These are phyloP conservation scores for Aricia agestis DNA, from an alignment of 1,140 invertebrate genomes.

Conservation along the genomic window DNA sequence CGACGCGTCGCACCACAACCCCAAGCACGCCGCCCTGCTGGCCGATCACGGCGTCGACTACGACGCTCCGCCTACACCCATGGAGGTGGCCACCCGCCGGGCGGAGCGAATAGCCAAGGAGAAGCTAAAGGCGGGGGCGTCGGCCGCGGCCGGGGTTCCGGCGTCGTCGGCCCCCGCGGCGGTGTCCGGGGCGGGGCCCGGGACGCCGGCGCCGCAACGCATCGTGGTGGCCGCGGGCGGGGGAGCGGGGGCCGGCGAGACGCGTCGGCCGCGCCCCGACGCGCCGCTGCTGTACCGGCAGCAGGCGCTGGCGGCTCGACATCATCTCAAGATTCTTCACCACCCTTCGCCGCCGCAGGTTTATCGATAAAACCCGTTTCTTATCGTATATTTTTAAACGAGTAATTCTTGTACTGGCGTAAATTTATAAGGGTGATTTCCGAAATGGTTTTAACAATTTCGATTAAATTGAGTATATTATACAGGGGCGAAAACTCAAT, in stretches of 20 bases:
- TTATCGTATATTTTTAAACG: neutral
- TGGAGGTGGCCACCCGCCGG: constrained; percentile 88
- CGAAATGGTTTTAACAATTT: too few relatives aligned
- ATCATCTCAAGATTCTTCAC: constrained; percentile 58
- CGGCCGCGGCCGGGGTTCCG: constrained; percentile 35
- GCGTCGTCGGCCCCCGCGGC: constrained; percentile 19
- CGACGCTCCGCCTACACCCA: constrained; percentile 89
- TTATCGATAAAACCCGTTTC: neutral
- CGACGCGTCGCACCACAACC: constrained; percentile 86
- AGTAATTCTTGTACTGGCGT: too few relatives aligned
- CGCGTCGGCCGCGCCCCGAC: constrained; percentile 28
- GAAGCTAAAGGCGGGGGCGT: constrained; percentile 76
- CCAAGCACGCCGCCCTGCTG: constrained; percentile 89
- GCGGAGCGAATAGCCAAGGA: constrained; percentile 90
- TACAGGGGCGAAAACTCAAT: too few relatives aligned
- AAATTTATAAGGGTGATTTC: too few relatives aligned
- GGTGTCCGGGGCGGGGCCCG: constrained; percentile 73
- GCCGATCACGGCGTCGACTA: constrained; percentile 90
- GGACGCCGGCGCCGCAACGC: constrained; percentile 17
- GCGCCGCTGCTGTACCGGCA: constrained; percentile 27
- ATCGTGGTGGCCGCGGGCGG: constrained; percentile 73
- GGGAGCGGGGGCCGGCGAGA: constrained; percentile 20
- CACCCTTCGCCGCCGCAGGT: constrained; percentile 45
- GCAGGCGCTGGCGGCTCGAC: constrained; percentile 39
- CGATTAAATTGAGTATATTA: too few relatives aligned